phyloP scores from a whole-genome alignment of 92 coral and sea anemone species.

The Virgularia gustaviana region DNA sequence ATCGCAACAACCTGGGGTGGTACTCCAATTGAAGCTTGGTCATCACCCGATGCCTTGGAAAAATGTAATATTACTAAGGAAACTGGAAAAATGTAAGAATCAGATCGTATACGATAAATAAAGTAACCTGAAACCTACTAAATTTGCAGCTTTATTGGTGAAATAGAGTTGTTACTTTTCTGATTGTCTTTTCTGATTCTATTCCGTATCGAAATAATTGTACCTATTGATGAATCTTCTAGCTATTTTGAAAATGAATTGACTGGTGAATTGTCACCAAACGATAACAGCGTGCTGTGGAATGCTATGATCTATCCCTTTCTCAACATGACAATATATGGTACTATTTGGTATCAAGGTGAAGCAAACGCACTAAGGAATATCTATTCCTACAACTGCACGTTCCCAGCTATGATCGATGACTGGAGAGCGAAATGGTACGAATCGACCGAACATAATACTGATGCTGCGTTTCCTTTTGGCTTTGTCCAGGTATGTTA shows the following conservation, averaged over 20 bases:
- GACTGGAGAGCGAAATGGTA: conserved; percentile 97
- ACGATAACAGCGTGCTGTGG: no score
- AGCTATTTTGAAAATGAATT: no score
- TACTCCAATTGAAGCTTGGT: conserved; percentile 96
- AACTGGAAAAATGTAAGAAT: no score
- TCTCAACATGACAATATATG: conserved; percentile 95
- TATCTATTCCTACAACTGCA: conserved; percentile 69
- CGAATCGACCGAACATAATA: conserved; percentile 60
- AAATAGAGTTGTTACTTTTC: no score
- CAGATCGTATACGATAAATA: no score
- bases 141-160: no score
- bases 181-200: no score
- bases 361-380: conserved; percentile 68
- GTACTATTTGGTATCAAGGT: conserved; percentile 97
- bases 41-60: conserved; percentile 81
- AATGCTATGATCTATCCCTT: conserved; percentile 92
- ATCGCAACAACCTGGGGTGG: conserved; percentile 95
- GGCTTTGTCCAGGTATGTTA: conserved; percentile 91
- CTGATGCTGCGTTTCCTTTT: conserved; percentile 73
- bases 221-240: no score
- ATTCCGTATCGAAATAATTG: no score
- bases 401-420: conserved; percentile 97
- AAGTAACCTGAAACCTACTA: no score
- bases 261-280: no score
- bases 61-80: conserved; percentile 59